phyloP scores from a whole-genome alignment of 2,113 vertebrate species.

The Vulpes lagopus region DNA sequence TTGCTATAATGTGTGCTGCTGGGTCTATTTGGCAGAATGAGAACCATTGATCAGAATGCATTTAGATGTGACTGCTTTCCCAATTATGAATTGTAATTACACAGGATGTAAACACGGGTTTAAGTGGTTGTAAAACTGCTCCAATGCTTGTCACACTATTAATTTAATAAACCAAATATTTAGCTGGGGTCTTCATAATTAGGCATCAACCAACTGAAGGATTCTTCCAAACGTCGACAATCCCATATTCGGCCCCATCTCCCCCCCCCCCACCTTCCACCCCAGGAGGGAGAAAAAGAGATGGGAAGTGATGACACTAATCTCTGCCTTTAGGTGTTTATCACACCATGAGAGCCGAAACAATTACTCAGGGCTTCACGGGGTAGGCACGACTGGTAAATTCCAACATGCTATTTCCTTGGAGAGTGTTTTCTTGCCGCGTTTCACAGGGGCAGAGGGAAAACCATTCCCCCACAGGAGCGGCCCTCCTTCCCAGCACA shows the following conservation, averaged over 20 bases:
- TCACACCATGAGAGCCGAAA: conserved; percentile 75
- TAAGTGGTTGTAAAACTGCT: conserved; percentile 71
- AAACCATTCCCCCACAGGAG: conserved; percentile 38
- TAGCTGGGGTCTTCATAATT: conserved; percentile 59
- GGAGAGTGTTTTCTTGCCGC: conserved; percentile 37
- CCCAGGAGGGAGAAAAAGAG: conserved; percentile 58
- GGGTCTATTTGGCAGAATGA: not conserved
- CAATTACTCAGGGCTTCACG: conserved; percentile 74
- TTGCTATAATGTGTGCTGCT: not conserved
- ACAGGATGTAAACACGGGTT: conserved; percentile 64
- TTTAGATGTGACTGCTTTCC: conserved; percentile 60
- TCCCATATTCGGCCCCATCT: not conserved
- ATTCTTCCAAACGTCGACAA: not conserved
- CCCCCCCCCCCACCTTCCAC: not conserved
- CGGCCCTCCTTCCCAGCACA: conserved; percentile 12
- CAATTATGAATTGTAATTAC: conserved; percentile 74
- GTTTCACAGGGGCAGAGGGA: conserved; percentile 50
- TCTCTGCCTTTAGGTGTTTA: conserved; percentile 75
- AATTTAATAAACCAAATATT: conserved; percentile 74
- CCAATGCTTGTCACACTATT: conserved; percentile 66
- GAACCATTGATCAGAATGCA: conserved; percentile 59
- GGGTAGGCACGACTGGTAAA: conserved; percentile 65
- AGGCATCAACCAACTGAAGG: not conserved
- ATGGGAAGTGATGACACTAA: conserved; percentile 52
- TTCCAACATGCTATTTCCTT: conserved; percentile 65